Evolutionary conservation across 2,113 vertebrate genomes (phyloP), one percentile per base, ranked within the genome.

Genomic region (Melanocharis versteri): DNA sequence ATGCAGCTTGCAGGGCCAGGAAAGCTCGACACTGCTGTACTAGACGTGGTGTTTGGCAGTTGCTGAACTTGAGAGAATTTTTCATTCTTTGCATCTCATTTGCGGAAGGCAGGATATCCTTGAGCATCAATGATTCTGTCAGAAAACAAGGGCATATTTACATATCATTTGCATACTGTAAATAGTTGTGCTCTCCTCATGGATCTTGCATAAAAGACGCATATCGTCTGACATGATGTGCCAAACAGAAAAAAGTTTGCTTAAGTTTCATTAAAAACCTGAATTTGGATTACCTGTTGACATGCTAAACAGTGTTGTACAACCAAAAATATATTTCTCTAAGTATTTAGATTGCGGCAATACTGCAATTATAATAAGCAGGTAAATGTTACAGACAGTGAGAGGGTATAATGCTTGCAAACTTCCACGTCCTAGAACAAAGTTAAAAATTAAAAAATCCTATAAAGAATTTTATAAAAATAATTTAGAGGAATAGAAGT

Each of bases 101-200:
- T 87, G 17, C 8, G 68, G 60, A 96, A 91, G 51, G 78, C 69
- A 96, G n/a, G 83, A 76, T 89, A 71, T 88, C 68, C 81, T 94
- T 93, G 92, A 97, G 57, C 57, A 94, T 93, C 95, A 91, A 20
- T 81, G 91, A 91, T 72, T 95, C 57, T 93, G 51, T 87, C 70
- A 95, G 28, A 90, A 95, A 93, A 33, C 27, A 91, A 62, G 26
- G 56, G 7, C 28, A 73, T 92, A 82, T 95, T 96, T 95, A 79
- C 84, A 84, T 94, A 90, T 71, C 14, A 80, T 96, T 96, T 96
- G 80, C 89, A 91, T 93, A 93, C 9, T 58, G 48, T 37, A 94
- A 89, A 92, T 90, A 93, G 75, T 93, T 92, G 65, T 28, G 8
- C 90, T 91, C 30, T 33, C 24, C 77, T 96, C 44, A 50, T 96